Evolutionary conservation across 2,797 vertebrate species (phyloP).

Genomic region (Pseudochirops corinnae): DNA sequence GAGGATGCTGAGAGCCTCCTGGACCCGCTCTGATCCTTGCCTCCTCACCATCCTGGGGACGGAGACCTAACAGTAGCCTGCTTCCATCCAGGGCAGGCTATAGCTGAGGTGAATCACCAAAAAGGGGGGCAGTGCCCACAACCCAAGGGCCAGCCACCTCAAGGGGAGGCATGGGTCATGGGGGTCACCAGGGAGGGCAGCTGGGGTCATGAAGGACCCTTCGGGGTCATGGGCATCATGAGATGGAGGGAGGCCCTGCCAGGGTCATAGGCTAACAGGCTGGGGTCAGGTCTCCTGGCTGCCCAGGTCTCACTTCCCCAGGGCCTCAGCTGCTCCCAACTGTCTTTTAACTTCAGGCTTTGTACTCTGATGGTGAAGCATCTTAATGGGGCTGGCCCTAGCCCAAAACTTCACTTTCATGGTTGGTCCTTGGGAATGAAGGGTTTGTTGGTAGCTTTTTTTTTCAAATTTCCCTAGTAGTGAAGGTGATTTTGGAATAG

Average conservation of each 20-base stretch:
- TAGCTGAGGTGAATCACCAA: not conserved
- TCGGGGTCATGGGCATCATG: no score
- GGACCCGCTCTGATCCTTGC: not conserved
- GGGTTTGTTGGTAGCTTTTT: not conserved
- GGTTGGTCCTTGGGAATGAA: not conserved
- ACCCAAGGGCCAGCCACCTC: not conserved
- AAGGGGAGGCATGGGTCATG: not conserved
- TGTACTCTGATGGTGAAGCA: not conserved
- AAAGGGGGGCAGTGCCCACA: not conserved
- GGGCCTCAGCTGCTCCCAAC: not conserved
- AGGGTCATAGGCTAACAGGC: not conserved
- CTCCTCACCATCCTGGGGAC: not conserved
- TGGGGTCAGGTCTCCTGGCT: not conserved
- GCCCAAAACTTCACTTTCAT: not conserved
- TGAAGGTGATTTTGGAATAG: not conserved
- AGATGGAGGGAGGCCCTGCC: no score
- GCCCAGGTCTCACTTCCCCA: not conserved
- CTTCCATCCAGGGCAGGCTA: not conserved
- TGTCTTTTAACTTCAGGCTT: not conserved
- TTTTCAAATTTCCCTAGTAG: not conserved
- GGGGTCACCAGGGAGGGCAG: not conserved
- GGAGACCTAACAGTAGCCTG: not conserved
- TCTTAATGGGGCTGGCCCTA: not conserved
- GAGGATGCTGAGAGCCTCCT: not conserved
- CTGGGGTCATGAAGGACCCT: no score